Conservation (phyloP, 2,113 vertebrate genomes). For the Phylloscopus whistleri region DNA sequence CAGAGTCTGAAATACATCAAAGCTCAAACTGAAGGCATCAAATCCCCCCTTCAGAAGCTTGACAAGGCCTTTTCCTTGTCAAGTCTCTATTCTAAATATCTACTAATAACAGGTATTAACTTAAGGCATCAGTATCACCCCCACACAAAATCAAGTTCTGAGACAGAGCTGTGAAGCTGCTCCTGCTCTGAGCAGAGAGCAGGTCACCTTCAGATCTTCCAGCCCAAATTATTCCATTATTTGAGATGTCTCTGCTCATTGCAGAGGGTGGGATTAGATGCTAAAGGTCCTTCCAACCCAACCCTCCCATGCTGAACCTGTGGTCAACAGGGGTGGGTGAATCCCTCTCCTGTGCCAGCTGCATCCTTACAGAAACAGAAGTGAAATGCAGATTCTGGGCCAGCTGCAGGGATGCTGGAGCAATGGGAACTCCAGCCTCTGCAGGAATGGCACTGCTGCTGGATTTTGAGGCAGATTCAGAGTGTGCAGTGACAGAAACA, state of each 20-base stretch:
- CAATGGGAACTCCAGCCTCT: background rate
- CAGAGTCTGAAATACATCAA: no score
- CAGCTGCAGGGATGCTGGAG: background rate
- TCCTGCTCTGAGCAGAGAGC: background rate
- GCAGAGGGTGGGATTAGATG: background rate
- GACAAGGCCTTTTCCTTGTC: background rate
- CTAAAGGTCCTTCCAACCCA: background rate
- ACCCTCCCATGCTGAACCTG: background rate
- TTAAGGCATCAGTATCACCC: background rate
- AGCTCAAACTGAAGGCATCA: background rate
- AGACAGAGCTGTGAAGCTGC: background rate
- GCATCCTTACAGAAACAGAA: background rate
- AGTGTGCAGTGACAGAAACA: background rate
- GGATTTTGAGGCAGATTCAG: background rate
- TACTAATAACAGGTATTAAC: background rate
- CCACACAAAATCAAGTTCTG: background rate
- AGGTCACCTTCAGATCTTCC: background rate
- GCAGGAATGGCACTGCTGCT: fast-evolving
- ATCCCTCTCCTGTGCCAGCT: background rate
- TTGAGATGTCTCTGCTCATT: background rate
- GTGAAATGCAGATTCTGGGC: background rate
- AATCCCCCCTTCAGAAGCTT: background rate
- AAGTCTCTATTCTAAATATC: background rate
- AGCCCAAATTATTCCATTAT: fast-evolving
- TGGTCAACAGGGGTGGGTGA: background rate